Evolutionary conservation across 2,888 invertebrate genomes (phyloP).

Genomic region (Orchestes rusci): DNA sequence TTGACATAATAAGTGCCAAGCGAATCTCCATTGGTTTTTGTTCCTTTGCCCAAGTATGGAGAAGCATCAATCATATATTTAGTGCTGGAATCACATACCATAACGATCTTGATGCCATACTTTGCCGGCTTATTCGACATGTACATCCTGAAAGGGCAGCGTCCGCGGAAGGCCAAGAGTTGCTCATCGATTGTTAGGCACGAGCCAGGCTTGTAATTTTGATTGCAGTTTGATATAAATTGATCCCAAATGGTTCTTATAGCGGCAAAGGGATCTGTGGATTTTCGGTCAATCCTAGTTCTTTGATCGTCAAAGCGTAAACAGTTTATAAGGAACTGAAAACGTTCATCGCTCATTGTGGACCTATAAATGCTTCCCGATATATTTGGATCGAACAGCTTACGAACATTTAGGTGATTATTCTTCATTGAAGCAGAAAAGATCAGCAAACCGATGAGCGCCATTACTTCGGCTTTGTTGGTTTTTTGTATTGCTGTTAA

Average conservation of each 20-base stretch:
- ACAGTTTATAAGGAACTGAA: constrained; percentile 11
- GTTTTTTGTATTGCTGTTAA: background rate
- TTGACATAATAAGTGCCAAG: constrained; percentile 25
- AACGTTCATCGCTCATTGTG: constrained; percentile 11
- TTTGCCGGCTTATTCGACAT: constrained; percentile 11
- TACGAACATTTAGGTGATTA: constrained; percentile 7
- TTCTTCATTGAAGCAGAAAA: constrained; percentile 4
- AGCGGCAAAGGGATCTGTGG: constrained; percentile 7
- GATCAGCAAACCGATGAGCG: constrained; percentile 1
- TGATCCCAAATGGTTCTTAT: constrained; percentile 25
- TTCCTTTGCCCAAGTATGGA: constrained; percentile 29
- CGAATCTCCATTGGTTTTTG: constrained; percentile 30
- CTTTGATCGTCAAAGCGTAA: constrained; percentile 7
- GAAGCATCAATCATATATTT: constrained; percentile 16
- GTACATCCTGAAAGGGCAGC: constrained; percentile 22
- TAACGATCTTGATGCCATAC: constrained; percentile 17
- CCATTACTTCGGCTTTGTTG: constrained; percentile 3
- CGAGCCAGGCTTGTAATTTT: constrained; percentile 8
- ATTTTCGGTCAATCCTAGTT: constrained; percentile 18
- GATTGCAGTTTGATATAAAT: constrained; percentile 22
- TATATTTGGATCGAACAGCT: constrained; percentile 5
- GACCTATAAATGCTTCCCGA: constrained; percentile 9
- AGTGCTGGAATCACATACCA: constrained; percentile 31
- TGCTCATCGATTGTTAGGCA: constrained; percentile 17
- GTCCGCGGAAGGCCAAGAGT: constrained; percentile 12